These are phyloP conservation scores for Hippasteria phrygiana DNA, from an alignment of 53 echinoderm and acorn worm species.

Conservation along the genomic window DNA sequence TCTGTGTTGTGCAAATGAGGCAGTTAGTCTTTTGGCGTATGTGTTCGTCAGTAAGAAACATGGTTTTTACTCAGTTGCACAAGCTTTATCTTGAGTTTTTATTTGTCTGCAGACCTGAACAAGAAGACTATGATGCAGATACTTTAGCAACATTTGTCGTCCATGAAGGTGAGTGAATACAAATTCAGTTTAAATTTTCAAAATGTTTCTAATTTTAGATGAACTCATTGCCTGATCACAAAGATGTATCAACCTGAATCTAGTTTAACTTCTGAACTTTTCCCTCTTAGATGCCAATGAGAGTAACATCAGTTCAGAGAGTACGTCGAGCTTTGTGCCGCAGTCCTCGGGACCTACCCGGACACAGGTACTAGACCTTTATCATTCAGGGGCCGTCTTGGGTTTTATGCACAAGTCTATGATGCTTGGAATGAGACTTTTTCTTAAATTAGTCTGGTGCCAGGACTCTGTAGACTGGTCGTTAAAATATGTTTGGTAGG, in stretches of 20 bases:
- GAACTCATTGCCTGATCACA: too few species aligned
- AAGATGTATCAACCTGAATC: too few species aligned
- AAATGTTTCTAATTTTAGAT: too few species aligned
- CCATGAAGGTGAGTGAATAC: conserved; percentile 81
- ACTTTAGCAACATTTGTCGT: conserved; percentile 96
- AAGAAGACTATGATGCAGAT: conserved; percentile 71
- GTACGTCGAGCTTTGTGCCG: conserved; percentile 74
- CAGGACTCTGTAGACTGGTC: not conserved
- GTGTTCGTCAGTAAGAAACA: too few species aligned
- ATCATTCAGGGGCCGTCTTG: conserved; percentile 1
- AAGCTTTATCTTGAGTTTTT: not conserved
- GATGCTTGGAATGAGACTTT: not conserved
- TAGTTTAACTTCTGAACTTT: not conserved
- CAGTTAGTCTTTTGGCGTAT: too few species aligned
- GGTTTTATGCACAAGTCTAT: not conserved
- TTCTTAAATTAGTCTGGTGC: not conserved
- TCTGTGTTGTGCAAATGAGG: too few species aligned
- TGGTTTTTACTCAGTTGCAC: too few species aligned
- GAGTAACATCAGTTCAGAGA: conserved; percentile 82
- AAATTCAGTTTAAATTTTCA: not conserved
- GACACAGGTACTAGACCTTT: conserved; percentile 68
- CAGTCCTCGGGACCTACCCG: conserved; percentile 67
- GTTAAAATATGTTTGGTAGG: too few species aligned
- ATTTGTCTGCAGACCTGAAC: conserved; percentile 61
- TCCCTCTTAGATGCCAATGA: conserved; percentile 67